Evolutionary conservation across 2,888 invertebrate species (phyloP).

Genomic region (Bombylius discolor): DNA sequence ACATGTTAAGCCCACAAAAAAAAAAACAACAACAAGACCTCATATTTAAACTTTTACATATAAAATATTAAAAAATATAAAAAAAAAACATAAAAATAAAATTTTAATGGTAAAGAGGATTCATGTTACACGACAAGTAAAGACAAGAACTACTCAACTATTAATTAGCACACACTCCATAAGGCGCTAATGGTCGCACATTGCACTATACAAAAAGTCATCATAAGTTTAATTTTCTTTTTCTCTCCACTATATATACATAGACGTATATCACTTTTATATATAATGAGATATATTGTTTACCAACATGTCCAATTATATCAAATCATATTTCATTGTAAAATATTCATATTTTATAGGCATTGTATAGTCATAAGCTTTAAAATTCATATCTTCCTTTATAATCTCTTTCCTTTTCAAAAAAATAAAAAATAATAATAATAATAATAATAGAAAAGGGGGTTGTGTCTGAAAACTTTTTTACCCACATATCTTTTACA

Average conservation of each 20-base stretch:
- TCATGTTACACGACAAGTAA: neutral
- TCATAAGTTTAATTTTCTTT: too few relatives aligned
- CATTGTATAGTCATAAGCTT: too few relatives aligned
- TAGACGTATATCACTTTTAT: neutral
- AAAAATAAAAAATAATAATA: neutral
- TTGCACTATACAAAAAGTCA: neutral
- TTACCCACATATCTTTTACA: neutral
- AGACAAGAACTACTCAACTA: slow-evolving; percentile 2
- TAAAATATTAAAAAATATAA: too few relatives aligned
- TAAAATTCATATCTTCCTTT: neutral
- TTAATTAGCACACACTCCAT: slow-evolving; percentile 4
- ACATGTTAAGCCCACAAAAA: neutral
- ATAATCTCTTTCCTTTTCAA: neutral
- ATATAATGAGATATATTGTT: too few relatives aligned
- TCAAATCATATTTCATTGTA: too few relatives aligned
- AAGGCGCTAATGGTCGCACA: slow-evolving; percentile 2
- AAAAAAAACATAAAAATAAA: too few relatives aligned
- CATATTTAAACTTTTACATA: too few relatives aligned
- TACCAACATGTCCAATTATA: too few relatives aligned
- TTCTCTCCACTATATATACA: neutral
- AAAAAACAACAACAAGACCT: too few relatives aligned
- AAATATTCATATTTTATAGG: too few relatives aligned
- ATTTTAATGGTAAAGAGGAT: neutral
- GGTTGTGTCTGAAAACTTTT: slow-evolving; percentile 4
- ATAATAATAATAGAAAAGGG: too few relatives aligned